Base-by-base conservation (phyloP, 2,797 vertebrate genomes). In the Anguilla anguilla region DNA sequence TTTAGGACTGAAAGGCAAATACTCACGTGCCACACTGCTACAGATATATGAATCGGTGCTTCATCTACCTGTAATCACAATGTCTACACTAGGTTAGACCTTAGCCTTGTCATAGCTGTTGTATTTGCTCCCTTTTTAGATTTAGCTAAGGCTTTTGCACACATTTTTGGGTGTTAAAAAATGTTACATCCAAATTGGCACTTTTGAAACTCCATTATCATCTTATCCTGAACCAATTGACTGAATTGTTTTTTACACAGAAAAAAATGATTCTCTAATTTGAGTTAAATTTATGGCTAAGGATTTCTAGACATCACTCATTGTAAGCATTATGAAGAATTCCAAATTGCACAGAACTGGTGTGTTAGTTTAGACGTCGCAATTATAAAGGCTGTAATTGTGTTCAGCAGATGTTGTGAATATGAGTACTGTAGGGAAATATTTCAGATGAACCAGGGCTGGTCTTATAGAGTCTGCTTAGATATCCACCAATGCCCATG, bases 401-500 rank as follows among this genome's bases (percentile, higher is more conserved):
- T 81, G 43, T 79, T 79, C 35, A 79, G 17, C 17, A 79, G 43
- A 51, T 51, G 77, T 81, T 46, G 39, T 6, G 17, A 46, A 49
- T 49, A 19, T 31, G 28, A 49, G 46, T 55, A 53, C 7, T 28
- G 22, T 28, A 55, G 11, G 51, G 25, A 55, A 15, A 15, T 55
- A 28, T 31, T 53, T 31, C 51, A n/a, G 25, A 77, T 51, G 3
- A 61, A 55, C 83, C 64, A 10, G 35, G 31, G 19, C 19, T 13
- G 35, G 28, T 74, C 91, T 91, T 67, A 61, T 72, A 85, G 87
- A 88, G 90, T 39, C 43, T 19, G 77, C 2, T 6, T 13, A 43
- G 22, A 43, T 79, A 72, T 83, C 51, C 57, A 25, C 82, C 31
- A 86, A 67, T 35, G 53, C 83, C 86, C 74, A 79, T 49, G 6